Base-by-base conservation (phyloP, 2,888 invertebrate genomes). In the Caenorhabditis afra region DNA sequence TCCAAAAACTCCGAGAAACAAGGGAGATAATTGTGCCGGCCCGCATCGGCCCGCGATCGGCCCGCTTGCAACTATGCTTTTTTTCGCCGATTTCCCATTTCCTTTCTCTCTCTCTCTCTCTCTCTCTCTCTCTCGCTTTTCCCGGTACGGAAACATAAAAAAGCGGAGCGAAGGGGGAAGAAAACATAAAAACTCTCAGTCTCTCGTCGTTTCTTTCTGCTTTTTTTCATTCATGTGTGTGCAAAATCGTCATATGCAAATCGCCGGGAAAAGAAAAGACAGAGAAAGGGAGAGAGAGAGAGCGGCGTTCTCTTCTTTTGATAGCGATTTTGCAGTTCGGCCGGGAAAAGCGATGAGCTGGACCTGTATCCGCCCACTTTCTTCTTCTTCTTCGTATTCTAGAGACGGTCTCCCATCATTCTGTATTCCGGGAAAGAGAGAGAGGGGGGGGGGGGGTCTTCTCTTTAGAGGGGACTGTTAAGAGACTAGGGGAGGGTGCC, bases 141-240 rank as follows among this genome's bases (percentile, higher is more conserved):
- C 2, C n/a, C 20, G 47, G 18, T 20, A 59, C 58, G 58, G 50
- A 58, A 68, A 59, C 68, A 68, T 68, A 68, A 68, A 68, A 53
- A 55, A 47, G 4, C 11, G 4, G 70, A 70, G 61, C 35, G 70
- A 61, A 61, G 53, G 70, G 70, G 61, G 61, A 70, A 41, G 35
- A 10, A n/a, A n/a, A n/a, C n/a, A n/a, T n/a, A n/a, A n/a, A n/a
- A n/a, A n/a, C n/a, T n/a, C 12, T 14, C 44, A 41, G 12, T 45
- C 29, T 45, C 29, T 45, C 29, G 37, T 12, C n/a, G 10, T n/a
- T 45, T 53, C 50, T 61, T 45, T 62, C 29, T 29, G 4, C 7
- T 7, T 29, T 7, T 29, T 29, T 29, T 29, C 29, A 5, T 29
- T 29, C n/a, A n/a, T n/a, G n/a, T n/a, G n/a, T n/a, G n/a, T n/a